phyloP scores from a whole-genome alignment of 2,113 vertebrate species.

The Noctilio leporinus region DNA sequence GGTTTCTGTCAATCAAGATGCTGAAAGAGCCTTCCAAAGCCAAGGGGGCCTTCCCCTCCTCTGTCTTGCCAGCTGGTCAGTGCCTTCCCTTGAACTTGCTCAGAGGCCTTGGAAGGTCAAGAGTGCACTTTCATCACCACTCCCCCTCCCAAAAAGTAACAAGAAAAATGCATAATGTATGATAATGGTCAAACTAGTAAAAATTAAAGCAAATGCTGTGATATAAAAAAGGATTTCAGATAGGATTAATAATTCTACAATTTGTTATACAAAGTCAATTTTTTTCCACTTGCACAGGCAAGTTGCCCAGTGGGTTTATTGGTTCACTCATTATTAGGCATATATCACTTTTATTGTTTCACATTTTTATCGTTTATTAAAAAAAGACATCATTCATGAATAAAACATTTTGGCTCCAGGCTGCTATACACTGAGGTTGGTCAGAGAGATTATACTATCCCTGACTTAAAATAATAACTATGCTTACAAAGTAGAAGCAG shows the following conservation, averaged over 20 bases:
- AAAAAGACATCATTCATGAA: slow-evolving; percentile 76
- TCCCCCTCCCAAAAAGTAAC: slow-evolving; percentile 54
- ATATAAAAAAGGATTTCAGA: slow-evolving; percentile 78
- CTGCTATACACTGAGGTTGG: slow-evolving; percentile 72
- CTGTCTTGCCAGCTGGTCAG: slow-evolving; percentile 49
- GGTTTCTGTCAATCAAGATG: slow-evolving; percentile 42
- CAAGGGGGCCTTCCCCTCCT: not conserved
- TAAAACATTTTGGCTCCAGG: slow-evolving; percentile 80
- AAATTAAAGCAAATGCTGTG: slow-evolving; percentile 80
- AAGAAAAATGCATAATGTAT: slow-evolving; percentile 78
- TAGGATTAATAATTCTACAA: slow-evolving; percentile 80
- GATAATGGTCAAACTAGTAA: slow-evolving; percentile 77
- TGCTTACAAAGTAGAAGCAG: slow-evolving; percentile 33
- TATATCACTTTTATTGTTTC: slow-evolving; percentile 83
- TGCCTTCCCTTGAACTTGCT: slow-evolving; percentile 60
- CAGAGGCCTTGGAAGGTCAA: slow-evolving; percentile 70
- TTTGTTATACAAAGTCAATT: slow-evolving; percentile 82
- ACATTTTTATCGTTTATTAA: slow-evolving; percentile 81
- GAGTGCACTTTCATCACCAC: slow-evolving; percentile 23
- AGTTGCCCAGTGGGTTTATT: slow-evolving; percentile 80
- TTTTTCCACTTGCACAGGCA: slow-evolving; percentile 78
- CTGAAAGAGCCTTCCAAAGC: not conserved
- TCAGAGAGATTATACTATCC: slow-evolving; percentile 66
- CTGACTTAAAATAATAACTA: slow-evolving; percentile 71
- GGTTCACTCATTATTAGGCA: slow-evolving; percentile 79